Base-by-base conservation (phyloP, 53 echinoderm and acorn worm species). In the Crossaster papposus region DNA sequence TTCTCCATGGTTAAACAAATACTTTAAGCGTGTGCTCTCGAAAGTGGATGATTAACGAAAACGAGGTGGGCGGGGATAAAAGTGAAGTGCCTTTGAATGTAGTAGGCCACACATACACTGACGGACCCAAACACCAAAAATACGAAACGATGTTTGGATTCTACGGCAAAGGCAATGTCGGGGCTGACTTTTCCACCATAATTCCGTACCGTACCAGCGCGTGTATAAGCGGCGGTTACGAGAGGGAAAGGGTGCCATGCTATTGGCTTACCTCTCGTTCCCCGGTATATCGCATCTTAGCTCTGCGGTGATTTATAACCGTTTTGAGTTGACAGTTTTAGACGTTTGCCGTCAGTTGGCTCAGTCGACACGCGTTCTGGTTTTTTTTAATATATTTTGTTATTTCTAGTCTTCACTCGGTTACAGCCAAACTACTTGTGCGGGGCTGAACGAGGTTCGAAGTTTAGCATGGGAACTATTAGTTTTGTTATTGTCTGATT, bases 271-370 rank as follows among this genome's bases (percentile, higher is more conserved):
- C 12, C 64, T 44, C 44, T 44, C 83, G 36, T 24, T 38, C 64
- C 64, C 26, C 38, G 83, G 34, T 70, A 31, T 65, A 31, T 65
- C n/a, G 20, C 37, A n/a, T 33, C 51, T 83, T 5, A 5, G 38
- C 17, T 37, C 26, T 65, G 4, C 36, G 37, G 33, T 85, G 31
- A 85, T 85, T 85, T 73, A 85, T 85, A 72, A 85, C 52, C 22
- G 52, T 23, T 52, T 53, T 20, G 72, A 72, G 73, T 72, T 85
- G 85, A 72, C 85, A 85, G 85, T 85, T 73, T 54, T 29, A 51
- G 78, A 53, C 71, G 31, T 30, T 52, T 54, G 30, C 53, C 85
- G 85, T 85, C 85, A 85, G 72, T 85, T 85, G 73, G 85, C 33
- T 72, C 28, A 23, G 54, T 4, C 34, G 85, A 54, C 85, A 72